Evolutionary conservation across 2,888 invertebrate genomes (phyloP).

Genomic region (Thymelicus sylvestris): DNA sequence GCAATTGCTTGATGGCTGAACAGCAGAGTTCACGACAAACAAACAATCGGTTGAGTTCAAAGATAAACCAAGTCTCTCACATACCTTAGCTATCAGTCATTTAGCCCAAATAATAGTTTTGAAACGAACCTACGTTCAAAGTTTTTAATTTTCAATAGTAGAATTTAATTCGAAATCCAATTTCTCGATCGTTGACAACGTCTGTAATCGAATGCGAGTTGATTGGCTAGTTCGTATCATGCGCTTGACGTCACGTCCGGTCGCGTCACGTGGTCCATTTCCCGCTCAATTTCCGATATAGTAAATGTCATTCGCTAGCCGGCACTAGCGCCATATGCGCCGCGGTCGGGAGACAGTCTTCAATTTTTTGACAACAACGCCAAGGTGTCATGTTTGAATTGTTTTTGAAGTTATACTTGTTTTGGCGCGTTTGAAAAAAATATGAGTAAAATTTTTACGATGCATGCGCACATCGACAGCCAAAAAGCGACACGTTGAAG

Average conservation of each 20-base stretch:
- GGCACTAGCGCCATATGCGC: slow-evolving; percentile 1
- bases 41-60: too few species aligned
- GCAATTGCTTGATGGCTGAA: too few species aligned
- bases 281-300: slow-evolving; percentile 75
- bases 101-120: not conserved
- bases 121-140: not conserved
- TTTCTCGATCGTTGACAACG: slow-evolving; percentile 38
- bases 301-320: slow-evolving; percentile 45
- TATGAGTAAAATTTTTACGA: too few species aligned
- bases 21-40: not conserved
- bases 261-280: slow-evolving; percentile 76
- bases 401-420: not conserved
- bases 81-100: not conserved
- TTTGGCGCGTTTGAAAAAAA: not conserved
- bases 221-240: slow-evolving; percentile 77
- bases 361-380: slow-evolving; percentile 16
- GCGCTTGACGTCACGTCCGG: slow-evolving; percentile 73
- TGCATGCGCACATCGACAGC: too few species aligned
- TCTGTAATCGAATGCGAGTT: slow-evolving; percentile 69
- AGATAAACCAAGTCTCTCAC: too few species aligned
- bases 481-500: too few species aligned
- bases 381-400: not conserved
- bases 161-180: slow-evolving; percentile 24
- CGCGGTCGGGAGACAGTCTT: slow-evolving; percentile 29
- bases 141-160: not conserved